phyloP scores from a whole-genome alignment of 1,140 invertebrate species.

The Wasmannia auropunctata region DNA sequence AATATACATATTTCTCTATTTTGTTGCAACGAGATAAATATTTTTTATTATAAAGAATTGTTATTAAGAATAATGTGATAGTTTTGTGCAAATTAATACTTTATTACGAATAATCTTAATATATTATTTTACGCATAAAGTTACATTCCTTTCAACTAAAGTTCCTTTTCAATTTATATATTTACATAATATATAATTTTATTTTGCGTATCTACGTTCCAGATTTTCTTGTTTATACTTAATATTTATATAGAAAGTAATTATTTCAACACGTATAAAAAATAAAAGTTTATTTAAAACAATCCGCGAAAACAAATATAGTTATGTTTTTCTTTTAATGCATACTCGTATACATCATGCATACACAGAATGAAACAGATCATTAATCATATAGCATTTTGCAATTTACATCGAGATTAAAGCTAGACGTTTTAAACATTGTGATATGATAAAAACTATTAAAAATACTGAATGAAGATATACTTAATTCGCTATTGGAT shows the following conservation, averaged over 20 bases:
- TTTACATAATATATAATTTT: not conserved
- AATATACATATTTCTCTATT: not conserved
- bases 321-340: not conserved
- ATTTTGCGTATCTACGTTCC: not conserved
- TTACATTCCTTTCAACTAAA: not conserved
- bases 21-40: not conserved
- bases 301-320: not conserved
- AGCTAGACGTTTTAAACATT: too few species aligned
- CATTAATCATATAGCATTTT: not conserved
- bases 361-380: constrained; percentile 22
- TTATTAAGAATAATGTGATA: not conserved
- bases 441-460: too few species aligned
- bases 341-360: not conserved
- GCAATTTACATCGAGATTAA: too few species aligned
- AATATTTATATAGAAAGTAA: not conserved
- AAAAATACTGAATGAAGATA: too few species aligned
- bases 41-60: not conserved
- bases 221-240: not conserved
- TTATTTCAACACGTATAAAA: not conserved
- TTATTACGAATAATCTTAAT: not conserved
- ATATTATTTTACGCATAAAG: not conserved
- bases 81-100: not conserved
- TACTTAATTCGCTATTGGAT: too few species aligned
- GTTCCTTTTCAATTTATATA: not conserved
- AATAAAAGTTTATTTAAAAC: not conserved